Evolutionary conservation across 1,140 invertebrate species (phyloP).

Genomic region (Brachystomella parvula): DNA sequence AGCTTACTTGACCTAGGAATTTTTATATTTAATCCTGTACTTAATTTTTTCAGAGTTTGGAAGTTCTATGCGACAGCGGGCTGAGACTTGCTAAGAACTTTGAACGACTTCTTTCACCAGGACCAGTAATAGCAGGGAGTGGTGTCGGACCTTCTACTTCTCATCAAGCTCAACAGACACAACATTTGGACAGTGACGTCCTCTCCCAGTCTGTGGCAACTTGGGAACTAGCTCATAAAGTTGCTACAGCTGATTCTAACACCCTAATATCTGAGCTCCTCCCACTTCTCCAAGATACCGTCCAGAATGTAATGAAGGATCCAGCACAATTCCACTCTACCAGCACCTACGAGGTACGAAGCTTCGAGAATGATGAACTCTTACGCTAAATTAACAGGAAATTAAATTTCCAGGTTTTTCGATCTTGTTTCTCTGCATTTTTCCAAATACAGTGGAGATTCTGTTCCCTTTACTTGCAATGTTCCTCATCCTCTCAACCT

Average conservation of each 20-base stretch:
- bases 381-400: background rate
- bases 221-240: slow-evolving; percentile 37
- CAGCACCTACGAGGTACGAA: slow-evolving; percentile 34
- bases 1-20: background rate
- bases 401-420: slow-evolving; percentile 33
- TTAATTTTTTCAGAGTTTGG: slow-evolving; percentile 29
- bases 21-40: background rate
- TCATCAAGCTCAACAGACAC: slow-evolving; percentile 1
- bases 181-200: slow-evolving; percentile 31
- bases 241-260: slow-evolving; percentile 35
- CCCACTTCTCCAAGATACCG: slow-evolving; percentile 35
- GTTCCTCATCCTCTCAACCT: slow-evolving; percentile 29
- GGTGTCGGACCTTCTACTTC: slow-evolving; percentile 22
- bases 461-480: slow-evolving; percentile 34
- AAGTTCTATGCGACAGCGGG: slow-evolving; percentile 36
- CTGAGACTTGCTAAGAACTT: slow-evolving; percentile 35
- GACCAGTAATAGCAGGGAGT: slow-evolving; percentile 1
- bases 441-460: slow-evolving; percentile 39
- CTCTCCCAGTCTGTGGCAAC: slow-evolving; percentile 36
- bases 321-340: slow-evolving; percentile 27
- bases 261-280: slow-evolving; percentile 36
- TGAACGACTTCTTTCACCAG: slow-evolving; percentile 29
- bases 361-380: background rate
- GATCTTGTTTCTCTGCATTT: slow-evolving; percentile 38
- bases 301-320: slow-evolving; percentile 37